Percentiles rank a stretch among this genome's conserved stretches.
These are phyloP conservation scores for Conopomorpha cramerella DNA, from an alignment of 1,140 invertebrate species.

Conservation along the genomic window DNA sequence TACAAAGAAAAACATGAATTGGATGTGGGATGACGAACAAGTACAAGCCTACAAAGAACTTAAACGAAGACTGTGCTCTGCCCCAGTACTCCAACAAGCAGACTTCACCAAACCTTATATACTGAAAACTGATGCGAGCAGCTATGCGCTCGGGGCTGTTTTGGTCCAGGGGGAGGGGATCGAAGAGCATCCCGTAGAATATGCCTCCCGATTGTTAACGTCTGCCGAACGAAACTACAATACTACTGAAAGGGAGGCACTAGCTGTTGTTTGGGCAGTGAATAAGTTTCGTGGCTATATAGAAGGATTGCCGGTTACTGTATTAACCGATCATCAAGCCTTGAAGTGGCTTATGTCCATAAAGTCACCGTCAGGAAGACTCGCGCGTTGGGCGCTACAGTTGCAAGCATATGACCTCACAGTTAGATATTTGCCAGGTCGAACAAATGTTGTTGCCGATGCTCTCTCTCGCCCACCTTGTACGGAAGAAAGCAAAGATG, in stretches of 20 bases:
- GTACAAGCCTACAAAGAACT: background rate
- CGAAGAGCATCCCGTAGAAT: conserved; percentile 39
- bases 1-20: conserved; percentile 17
- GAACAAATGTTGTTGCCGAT: no score
- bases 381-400: no score
- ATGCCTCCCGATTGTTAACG: conserved; percentile 28
- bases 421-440: no score
- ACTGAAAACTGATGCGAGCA: conserved; percentile 18
- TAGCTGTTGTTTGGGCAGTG: no score
- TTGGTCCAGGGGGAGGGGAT: conserved; percentile 18
- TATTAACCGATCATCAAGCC: no score
- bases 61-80: background rate
- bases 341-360: no score
- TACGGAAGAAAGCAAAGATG: background rate
- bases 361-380: no score
- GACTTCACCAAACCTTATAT: conserved; percentile 10
- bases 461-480: conserved; percentile 10
- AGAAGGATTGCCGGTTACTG: no score
- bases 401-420: no score
- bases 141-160: no score
- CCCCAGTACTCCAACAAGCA: conserved; percentile 6
- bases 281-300: no score
- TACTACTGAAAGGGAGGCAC: no score
- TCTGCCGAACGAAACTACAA: conserved; percentile 47
- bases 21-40: conserved; percentile 11